Conservation (phyloP, 2,797 vertebrate genomes). For the Esox masquinongy region DNA sequence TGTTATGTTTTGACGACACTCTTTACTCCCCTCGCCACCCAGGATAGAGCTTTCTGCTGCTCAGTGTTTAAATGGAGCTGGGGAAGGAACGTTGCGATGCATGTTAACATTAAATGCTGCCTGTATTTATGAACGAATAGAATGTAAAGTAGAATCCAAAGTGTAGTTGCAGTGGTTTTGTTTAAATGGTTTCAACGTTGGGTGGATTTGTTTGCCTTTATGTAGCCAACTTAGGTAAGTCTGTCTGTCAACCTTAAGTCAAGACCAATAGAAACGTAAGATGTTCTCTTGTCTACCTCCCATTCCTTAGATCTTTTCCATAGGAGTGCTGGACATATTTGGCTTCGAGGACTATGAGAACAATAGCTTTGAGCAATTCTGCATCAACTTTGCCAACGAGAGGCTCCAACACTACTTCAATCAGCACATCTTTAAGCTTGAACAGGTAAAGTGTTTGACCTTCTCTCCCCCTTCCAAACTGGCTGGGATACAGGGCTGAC, state of each 20-base stretch:
- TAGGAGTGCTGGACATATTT: slow-evolving; percentile 97
- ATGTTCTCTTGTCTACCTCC: too few relatives aligned
- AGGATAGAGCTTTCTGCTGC: background rate
- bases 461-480: background rate
- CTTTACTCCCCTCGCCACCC: background rate
- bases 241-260: too few relatives aligned
- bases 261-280: too few relatives aligned
- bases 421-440: slow-evolving; percentile 97
- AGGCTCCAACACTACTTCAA: slow-evolving; percentile 98
- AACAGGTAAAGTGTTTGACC: slow-evolving; percentile 80
- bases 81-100: background rate
- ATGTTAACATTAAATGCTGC: background rate
- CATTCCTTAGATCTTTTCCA: slow-evolving; percentile 87
- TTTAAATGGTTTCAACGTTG: background rate
- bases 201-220: background rate
- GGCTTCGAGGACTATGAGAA: slow-evolving; percentile 99
- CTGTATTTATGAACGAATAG: background rate
- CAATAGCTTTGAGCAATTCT: slow-evolving; percentile 99
- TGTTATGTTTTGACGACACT: too few relatives aligned
- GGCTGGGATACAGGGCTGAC: slow-evolving; percentile 21
- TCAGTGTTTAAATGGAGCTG: background rate
- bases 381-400: slow-evolving; percentile 99
- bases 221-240: background rate
- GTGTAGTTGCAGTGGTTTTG: background rate
- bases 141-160: background rate